phyloP scores from a whole-genome alignment of 64 coral and sea anemone genomes.

The Cladopsammia gracilis region DNA sequence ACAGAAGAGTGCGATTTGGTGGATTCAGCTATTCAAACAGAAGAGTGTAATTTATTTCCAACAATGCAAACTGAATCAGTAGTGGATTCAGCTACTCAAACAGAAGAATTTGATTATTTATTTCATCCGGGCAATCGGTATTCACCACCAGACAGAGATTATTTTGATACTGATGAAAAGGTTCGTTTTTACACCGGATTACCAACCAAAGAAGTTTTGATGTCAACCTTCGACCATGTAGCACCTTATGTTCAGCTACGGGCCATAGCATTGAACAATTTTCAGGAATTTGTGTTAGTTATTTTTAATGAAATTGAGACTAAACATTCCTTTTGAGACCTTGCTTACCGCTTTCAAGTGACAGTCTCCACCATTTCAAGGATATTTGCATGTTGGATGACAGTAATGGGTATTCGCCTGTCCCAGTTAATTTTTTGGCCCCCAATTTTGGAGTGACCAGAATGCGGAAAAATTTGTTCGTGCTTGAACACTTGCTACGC shows the following conservation, averaged over 20 bases:
- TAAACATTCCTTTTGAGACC: constrained; percentile 45
- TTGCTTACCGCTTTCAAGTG: constrained; percentile 31
- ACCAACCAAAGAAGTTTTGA: not conserved
- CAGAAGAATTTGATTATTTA: constrained; percentile 51
- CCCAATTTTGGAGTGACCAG: too few relatives aligned
- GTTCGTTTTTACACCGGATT: constrained; percentile 35
- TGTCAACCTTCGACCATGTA: not conserved
- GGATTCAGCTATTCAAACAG: too few relatives aligned
- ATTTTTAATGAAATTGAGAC: constrained; percentile 36
- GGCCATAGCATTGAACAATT: constrained; percentile 14
- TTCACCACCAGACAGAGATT: constrained; percentile 19
- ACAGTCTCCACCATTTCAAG: constrained; percentile 45
- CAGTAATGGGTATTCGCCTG: constrained; percentile 23
- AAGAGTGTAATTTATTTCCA: too few relatives aligned
- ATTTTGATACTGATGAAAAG: constrained; percentile 22
- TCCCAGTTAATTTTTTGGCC: too few relatives aligned
- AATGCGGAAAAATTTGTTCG: too few relatives aligned
- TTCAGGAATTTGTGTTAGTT: constrained; percentile 43
- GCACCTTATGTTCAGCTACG: constrained; percentile 15
- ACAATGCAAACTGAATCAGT: too few relatives aligned
- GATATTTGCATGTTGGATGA: constrained; percentile 35
- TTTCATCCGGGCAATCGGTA: not conserved
- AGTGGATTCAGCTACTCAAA: too few relatives aligned
- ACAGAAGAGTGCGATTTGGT: too few relatives aligned
- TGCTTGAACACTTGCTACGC: too few relatives aligned